Evolutionary conservation across 1,140 invertebrate species (phyloP).

Genomic region (Diprion similis): DNA sequence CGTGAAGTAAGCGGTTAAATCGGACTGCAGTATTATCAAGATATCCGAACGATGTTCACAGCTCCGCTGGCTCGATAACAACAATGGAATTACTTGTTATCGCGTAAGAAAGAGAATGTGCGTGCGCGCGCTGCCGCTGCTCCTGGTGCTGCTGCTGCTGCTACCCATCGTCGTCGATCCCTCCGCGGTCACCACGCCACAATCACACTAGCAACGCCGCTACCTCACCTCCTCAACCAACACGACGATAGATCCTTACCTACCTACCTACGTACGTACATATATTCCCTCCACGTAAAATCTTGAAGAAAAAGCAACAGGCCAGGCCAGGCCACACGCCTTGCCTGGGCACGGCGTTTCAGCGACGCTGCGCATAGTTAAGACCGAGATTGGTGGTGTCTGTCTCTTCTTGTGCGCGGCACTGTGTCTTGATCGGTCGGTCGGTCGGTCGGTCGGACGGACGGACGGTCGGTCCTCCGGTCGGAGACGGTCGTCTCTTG

Average conservation of each 20-base stretch:
- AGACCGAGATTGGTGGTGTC: not conserved
- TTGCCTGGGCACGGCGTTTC: slow-evolving; percentile 28
- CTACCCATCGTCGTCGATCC: not conserved
- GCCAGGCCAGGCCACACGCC: slow-evolving; percentile 35
- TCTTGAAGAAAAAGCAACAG: slow-evolving; percentile 46
- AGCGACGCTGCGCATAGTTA: slow-evolving; percentile 29
- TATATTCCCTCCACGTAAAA: not conserved
- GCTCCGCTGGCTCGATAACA: not conserved
- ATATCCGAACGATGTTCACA: not conserved
- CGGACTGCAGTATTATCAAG: too few relatives aligned
- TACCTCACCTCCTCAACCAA: not conserved
- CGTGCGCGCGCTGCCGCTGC: slow-evolving; percentile 1
- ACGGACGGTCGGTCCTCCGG: too few relatives aligned
- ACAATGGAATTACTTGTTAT: slow-evolving; percentile 8
- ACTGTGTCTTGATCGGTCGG: not conserved
- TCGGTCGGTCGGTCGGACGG: too few relatives aligned
- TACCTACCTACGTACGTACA: not conserved
- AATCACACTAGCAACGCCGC: not conserved
- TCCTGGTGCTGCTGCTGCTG: not conserved
- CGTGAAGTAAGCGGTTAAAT: too few relatives aligned
- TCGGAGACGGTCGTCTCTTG: too few relatives aligned
- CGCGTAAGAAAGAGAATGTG: slow-evolving; percentile 7
- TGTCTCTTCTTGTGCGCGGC: not conserved
- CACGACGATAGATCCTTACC: not conserved
- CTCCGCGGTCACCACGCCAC: not conserved